Base-by-base conservation (phyloP, 1,140 invertebrate genomes). In the Intoshia linei region DNA sequence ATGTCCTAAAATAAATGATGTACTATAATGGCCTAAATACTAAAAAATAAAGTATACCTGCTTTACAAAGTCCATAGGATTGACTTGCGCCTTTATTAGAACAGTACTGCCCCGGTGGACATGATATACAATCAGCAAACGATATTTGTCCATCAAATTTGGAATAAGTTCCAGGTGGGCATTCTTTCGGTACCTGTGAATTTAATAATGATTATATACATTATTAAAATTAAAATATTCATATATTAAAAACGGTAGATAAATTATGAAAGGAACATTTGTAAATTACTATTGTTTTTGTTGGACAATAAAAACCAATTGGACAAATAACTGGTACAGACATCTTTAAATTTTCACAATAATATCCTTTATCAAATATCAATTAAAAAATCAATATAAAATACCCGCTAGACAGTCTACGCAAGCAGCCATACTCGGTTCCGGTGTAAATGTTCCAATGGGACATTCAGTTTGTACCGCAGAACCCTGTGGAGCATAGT, bases 321-420 rank as follows among this genome's bases (percentile, higher is more conserved):
- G n/a, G n/a, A n/a, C n/a, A n/a, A n/a, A n/a, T n/a, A n/a, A n/a
- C n/a, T n/a, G n/a, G n/a, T n/a, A n/a, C n/a, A n/a, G n/a, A n/a
- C n/a, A n/a, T n/a, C n/a, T n/a, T n/a, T n/a, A n/a, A n/a, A n/a
- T n/a, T n/a, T n/a, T n/a, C n/a, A n/a, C n/a, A n/a, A n/a, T n/a
- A n/a, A n/a, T n/a, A n/a, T n/a, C n/a, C n/a, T n/a, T n/a, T n/a
- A n/a, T n/a, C n/a, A n/a, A n/a, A n/a, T n/a, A n/a, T n/a, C n/a
- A n/a, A 18, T 45, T 51, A 22, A 47, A 48, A 23, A 47, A 49
- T n/a, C 41, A 43, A 43, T 50, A 54, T 45, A 50, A 54, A 17
- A 40, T 40, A 23, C 52, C 52, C 19, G 45, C 43, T 3, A 50
- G 48, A 41, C 52, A 54, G 14, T 41, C 40, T 1, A 46, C 39